Percentiles rank a stretch among this genome's conserved stretches.
phyloP scores from a whole-genome alignment of 2,797 vertebrate genomes.

The Chaenodraco wilsoni region DNA sequence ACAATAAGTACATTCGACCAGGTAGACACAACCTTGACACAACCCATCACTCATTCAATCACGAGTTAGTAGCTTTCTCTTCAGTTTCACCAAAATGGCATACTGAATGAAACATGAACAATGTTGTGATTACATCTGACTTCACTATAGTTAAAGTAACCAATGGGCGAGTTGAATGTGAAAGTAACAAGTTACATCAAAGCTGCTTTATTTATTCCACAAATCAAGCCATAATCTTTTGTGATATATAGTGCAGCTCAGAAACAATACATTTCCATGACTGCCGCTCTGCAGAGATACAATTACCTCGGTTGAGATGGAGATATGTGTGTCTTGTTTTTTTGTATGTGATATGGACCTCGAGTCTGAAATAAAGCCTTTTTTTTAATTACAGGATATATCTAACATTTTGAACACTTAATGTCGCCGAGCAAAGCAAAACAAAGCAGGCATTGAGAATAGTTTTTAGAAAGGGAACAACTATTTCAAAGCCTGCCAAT shows the following conservation, averaged over 20 bases:
- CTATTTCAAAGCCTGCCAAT: slow-evolving; percentile 57
- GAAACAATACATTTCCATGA: slow-evolving; percentile 14
- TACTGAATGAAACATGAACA: not conserved
- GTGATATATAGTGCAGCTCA: slow-evolving; percentile 4
- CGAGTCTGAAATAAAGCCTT: not conserved
- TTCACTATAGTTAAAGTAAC: not conserved
- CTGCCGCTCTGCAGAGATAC: slow-evolving; percentile 13
- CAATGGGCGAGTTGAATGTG: not conserved
- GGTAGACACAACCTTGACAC: too few relatives aligned
- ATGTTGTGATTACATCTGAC: not conserved
- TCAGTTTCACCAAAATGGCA: not conserved
- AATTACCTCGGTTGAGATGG: slow-evolving; percentile 15
- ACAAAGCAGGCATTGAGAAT: slow-evolving; percentile 32
- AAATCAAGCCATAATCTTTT: slow-evolving; percentile 18
- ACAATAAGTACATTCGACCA: too few relatives aligned
- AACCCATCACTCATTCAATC: not conserved
- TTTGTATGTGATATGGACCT: too few relatives aligned
- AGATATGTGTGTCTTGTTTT: not conserved
- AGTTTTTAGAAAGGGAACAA: slow-evolving; percentile 40
- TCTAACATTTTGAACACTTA: slow-evolving; percentile 43
- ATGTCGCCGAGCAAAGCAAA: slow-evolving; percentile 35
- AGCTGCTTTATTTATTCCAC: slow-evolving; percentile 2
- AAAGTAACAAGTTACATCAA: not conserved
- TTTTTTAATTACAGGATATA: slow-evolving; percentile 33
- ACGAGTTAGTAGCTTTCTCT: not conserved